phyloP scores from a whole-genome alignment of 1,140 invertebrate species.

The Drosophila funebris region DNA sequence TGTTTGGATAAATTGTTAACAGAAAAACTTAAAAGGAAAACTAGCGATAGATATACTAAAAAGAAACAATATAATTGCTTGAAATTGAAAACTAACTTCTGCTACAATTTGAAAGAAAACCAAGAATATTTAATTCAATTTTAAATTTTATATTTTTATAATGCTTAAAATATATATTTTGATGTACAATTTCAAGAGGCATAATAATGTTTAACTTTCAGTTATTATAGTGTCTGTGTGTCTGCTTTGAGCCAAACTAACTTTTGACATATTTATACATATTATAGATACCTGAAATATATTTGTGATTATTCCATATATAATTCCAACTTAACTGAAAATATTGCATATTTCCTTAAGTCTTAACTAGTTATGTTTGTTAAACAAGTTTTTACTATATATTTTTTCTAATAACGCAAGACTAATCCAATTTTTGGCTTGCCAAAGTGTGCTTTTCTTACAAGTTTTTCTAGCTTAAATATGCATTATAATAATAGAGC shows the following conservation, averaged over 20 bases:
- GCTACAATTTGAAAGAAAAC: too few relatives aligned
- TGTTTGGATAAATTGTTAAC: not conserved
- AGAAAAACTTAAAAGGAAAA: not conserved
- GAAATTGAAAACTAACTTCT: too few relatives aligned
- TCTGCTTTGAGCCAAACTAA: slow-evolving; percentile 21
- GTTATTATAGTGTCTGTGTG: not conserved
- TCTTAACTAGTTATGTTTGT: too few relatives aligned
- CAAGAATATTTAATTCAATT: too few relatives aligned
- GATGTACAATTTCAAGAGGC: too few relatives aligned
- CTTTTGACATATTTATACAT: not conserved
- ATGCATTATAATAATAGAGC: not conserved
- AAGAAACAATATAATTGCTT: not conserved
- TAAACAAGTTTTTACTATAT: not conserved
- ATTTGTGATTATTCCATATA: not conserved
- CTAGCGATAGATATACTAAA: not conserved
- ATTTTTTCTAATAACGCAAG: not conserved
- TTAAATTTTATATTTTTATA: too few relatives aligned
- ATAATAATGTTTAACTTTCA: not conserved
- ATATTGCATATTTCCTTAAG: not conserved
- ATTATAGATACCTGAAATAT: not conserved
- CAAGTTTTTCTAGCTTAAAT: not conserved
- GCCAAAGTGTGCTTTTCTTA: not conserved
- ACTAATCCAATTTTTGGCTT: not conserved
- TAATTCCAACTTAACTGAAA: not conserved
- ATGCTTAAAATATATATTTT: too few relatives aligned